Evolutionary conservation across 2,797 vertebrate genomes (phyloP).

Genomic region (Naso thynnoides): DNA sequence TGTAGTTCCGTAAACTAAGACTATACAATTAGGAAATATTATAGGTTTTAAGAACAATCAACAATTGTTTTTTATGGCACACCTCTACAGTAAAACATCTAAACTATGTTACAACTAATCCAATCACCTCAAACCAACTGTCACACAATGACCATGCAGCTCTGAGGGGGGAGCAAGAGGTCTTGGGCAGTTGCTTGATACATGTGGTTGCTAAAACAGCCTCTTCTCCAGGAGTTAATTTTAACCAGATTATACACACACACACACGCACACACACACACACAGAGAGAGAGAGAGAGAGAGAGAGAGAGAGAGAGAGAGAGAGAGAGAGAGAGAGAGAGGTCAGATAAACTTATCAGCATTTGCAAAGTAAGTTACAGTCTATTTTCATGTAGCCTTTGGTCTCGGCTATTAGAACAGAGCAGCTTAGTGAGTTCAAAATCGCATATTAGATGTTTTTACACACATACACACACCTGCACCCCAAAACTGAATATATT

Average conservation of each 20-base stretch:
- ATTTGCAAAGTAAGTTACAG: slow-evolving; percentile 58
- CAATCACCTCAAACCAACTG: slow-evolving; percentile 5
- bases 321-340: background rate
- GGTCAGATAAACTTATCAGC: slow-evolving; percentile 55
- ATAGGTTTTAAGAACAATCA: background rate
- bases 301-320: too few species aligned
- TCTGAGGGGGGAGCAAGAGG: slow-evolving; percentile 11
- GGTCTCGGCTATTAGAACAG: slow-evolving; percentile 53
- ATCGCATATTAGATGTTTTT: slow-evolving; percentile 26
- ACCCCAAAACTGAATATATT: too few species aligned
- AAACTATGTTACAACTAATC: slow-evolving; percentile 3
- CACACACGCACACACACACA: slow-evolving; percentile 12
- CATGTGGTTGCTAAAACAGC: slow-evolving; percentile 20
- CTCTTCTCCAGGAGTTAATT: slow-evolving; percentile 35
- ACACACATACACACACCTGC: background rate
- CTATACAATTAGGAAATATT: background rate
- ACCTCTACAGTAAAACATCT: too few species aligned
- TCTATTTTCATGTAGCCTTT: slow-evolving; percentile 65
- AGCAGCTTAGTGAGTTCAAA: slow-evolving; percentile 43
- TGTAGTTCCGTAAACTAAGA: background rate
- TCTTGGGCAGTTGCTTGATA: slow-evolving; percentile 30
- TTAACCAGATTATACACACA: slow-evolving; percentile 30
- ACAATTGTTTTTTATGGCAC: too few species aligned
- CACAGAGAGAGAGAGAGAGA: background rate
- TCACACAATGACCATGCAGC: slow-evolving; percentile 1